Conservation (phyloP, 2,797 vertebrate species). For the Rousettus madagascariensis region DNA sequence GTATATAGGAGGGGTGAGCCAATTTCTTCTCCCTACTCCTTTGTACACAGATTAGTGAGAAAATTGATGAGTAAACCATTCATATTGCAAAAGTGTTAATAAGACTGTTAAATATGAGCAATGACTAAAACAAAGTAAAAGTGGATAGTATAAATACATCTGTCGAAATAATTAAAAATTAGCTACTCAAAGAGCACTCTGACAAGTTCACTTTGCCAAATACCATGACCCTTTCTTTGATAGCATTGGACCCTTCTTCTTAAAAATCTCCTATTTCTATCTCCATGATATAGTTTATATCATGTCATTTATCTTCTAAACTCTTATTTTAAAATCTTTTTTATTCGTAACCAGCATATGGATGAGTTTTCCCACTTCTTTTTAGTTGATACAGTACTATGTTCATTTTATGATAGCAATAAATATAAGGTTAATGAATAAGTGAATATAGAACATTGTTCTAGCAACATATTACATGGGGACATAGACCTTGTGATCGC, state of each 20-base stretch:
- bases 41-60: not conserved
- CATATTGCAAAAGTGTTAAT: conserved; percentile 2
- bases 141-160: not conserved
- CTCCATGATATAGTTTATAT: not conserved
- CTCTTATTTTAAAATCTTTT: not conserved
- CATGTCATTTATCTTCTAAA: not conserved
- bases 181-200: not conserved
- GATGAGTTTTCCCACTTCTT: not conserved
- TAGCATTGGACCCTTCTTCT: not conserved
- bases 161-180: conserved; percentile 21
- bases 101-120: not conserved
- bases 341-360: not conserved
- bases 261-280: not conserved
- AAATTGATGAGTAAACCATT: not conserved
- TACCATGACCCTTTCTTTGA: not conserved
- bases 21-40: not conserved
- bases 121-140: not conserved
- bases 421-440: conserved; percentile 33
- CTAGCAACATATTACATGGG: not conserved
- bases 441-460: not conserved
- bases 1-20: not conserved
- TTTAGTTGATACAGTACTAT: not conserved
- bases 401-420: not conserved
- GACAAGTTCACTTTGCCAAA: not conserved
- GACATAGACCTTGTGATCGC: not conserved